A percentile compares a stretch with the other conserved stretches of the same genome.
phyloP scores from a whole-genome alignment of 2,888 invertebrate species.

The Dasysyrphus tricinctus region DNA sequence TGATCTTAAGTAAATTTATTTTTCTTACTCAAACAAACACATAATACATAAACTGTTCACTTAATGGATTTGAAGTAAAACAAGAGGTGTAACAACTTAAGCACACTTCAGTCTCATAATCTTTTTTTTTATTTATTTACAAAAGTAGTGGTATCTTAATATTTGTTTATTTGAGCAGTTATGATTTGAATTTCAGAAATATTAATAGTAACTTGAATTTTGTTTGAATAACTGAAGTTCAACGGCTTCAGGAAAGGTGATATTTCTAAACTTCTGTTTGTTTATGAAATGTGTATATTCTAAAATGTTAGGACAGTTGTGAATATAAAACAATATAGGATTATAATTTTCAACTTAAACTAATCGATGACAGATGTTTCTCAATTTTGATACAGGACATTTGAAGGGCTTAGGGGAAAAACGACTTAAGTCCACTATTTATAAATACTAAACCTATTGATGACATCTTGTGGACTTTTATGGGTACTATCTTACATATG shows the following conservation, averaged over 20 bases:
- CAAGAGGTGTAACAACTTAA: slow-evolving; percentile 5
- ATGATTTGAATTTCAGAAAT: neutral
- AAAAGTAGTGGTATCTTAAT: too few species aligned
- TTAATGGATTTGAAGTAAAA: slow-evolving; percentile 20
- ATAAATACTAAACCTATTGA: too few species aligned
- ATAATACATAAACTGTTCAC: neutral
- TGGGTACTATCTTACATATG: too few species aligned
- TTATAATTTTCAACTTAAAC: too few species aligned
- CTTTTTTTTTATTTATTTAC: neutral
- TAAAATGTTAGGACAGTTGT: too few species aligned
- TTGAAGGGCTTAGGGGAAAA: too few species aligned
- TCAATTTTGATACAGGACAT: too few species aligned
- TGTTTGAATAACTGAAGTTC: neutral
- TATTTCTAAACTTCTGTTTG: neutral
- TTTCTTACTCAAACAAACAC: neutral
- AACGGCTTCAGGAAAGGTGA: neutral
- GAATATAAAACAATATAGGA: too few species aligned
- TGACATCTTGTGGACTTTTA: too few species aligned
- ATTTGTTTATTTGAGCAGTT: neutral
- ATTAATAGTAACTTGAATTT: neutral
- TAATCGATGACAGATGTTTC: too few species aligned
- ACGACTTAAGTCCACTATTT: too few species aligned
- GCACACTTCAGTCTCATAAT: neutral
- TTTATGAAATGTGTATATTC: too few species aligned
- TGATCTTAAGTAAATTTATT: slow-evolving; percentile 10